Conservation (phyloP, 2,113 vertebrate genomes). For the Rhinolophus ferrumequinum region DNA sequence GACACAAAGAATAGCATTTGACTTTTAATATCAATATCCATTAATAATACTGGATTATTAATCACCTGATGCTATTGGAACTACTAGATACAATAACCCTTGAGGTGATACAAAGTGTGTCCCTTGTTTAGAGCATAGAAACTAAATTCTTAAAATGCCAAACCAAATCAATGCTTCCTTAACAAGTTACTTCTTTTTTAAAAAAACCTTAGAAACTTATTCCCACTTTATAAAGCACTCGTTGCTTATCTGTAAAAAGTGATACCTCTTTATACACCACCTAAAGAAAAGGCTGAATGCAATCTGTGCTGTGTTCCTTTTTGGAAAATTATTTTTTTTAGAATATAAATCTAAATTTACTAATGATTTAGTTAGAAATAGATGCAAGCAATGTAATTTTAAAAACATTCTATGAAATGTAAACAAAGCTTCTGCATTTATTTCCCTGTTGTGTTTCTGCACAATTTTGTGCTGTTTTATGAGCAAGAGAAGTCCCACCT, state of each 20-base stretch:
- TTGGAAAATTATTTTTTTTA: not conserved
- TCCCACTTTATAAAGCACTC: not conserved
- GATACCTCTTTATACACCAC: not conserved
- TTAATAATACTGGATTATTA: not conserved
- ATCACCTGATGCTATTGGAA: not conserved
- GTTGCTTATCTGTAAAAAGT: not conserved
- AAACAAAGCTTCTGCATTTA: not conserved
- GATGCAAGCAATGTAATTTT: not conserved
- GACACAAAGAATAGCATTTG: not conserved
- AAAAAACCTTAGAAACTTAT: not conserved
- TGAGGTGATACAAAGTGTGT: not conserved
- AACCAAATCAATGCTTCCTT: not conserved
- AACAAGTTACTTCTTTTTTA: not conserved
- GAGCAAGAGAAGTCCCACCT: not conserved
- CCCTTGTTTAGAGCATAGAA: not conserved
- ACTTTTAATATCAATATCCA: not conserved
- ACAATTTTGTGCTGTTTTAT: not conserved
- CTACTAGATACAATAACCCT: not conserved
- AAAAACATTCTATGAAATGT: not conserved
- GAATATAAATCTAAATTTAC: not conserved
- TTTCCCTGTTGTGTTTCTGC: not conserved
- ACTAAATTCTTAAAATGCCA: not conserved
- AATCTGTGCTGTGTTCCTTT: not conserved
- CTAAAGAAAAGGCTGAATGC: not conserved
- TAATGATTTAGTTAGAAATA: not conserved